phyloP scores from a whole-genome alignment of 2,113 vertebrate species.

The Siphamia tubifer region DNA sequence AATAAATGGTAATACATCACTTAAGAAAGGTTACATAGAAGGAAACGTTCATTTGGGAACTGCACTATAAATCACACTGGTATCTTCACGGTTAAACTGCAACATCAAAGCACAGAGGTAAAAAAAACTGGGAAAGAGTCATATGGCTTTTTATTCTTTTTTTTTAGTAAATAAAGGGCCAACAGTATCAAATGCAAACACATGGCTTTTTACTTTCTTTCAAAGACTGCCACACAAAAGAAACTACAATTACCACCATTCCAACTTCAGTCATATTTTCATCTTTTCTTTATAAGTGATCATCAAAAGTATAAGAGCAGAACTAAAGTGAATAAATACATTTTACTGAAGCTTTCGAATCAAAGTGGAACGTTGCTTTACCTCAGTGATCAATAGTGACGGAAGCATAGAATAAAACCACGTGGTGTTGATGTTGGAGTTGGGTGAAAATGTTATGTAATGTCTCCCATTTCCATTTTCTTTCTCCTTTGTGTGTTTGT shows the following conservation, averaged over 20 bases:
- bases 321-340: neutral
- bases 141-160: neutral
- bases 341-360: neutral
- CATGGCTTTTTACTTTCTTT: too few relatives aligned
- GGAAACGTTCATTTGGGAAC: too few relatives aligned
- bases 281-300: too few relatives aligned
- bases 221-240: too few relatives aligned
- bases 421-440: neutral
- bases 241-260: too few relatives aligned
- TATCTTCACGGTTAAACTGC: too few relatives aligned
- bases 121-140: neutral
- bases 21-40: too few relatives aligned
- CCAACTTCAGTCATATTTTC: too few relatives aligned
- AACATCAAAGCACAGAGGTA: neutral
- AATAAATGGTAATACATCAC: too few relatives aligned
- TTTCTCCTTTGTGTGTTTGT: neutral
- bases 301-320: neutral
- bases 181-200: neutral
- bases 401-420: neutral
- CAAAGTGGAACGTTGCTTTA: neutral
- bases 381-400: neutral
- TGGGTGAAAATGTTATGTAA: slow-evolving; percentile 19
- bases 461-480: neutral
- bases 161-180: neutral
- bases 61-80: too few relatives aligned